phyloP scores from a whole-genome alignment of 1,140 invertebrate genomes.

The Dufourea novaeangliae region DNA sequence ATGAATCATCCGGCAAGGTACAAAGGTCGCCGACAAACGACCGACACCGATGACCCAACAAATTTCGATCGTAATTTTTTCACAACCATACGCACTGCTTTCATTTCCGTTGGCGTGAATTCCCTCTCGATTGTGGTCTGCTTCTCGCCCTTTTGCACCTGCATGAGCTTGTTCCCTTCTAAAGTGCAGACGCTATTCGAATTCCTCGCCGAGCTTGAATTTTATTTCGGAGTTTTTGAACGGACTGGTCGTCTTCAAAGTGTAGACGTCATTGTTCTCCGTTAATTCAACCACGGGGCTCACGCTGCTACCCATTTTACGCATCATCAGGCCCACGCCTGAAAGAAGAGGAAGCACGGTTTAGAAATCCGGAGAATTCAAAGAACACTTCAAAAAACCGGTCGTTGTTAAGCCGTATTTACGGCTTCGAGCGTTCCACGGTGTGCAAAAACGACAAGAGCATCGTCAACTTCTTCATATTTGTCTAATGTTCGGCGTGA shows the following conservation, averaged over 20 bases:
- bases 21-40: not conserved
- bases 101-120: constrained; percentile 87
- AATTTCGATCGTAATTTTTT: not conserved
- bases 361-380: constrained; percentile 1
- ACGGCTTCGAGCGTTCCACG: not conserved
- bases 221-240: constrained; percentile 91
- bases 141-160: constrained; percentile 86
- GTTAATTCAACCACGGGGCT: constrained; percentile 89
- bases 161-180: constrained; percentile 87
- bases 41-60: not conserved
- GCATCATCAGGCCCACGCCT: constrained; percentile 90
- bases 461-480: not conserved
- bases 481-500: not conserved
- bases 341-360: constrained; percentile 58
- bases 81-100: constrained; percentile 80
- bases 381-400: not conserved
- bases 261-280: constrained; percentile 86
- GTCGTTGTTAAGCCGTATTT: not conserved
- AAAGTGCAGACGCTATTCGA: constrained; percentile 88
- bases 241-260: constrained; percentile 89
- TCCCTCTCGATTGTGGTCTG: constrained; percentile 85
- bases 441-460: not conserved
- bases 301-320: constrained; percentile 88
- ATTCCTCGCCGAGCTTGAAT: constrained; percentile 92
- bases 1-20: not conserved